Base-by-base conservation (phyloP, 2,797 vertebrate species). In the Sitta carolinensis region DNA sequence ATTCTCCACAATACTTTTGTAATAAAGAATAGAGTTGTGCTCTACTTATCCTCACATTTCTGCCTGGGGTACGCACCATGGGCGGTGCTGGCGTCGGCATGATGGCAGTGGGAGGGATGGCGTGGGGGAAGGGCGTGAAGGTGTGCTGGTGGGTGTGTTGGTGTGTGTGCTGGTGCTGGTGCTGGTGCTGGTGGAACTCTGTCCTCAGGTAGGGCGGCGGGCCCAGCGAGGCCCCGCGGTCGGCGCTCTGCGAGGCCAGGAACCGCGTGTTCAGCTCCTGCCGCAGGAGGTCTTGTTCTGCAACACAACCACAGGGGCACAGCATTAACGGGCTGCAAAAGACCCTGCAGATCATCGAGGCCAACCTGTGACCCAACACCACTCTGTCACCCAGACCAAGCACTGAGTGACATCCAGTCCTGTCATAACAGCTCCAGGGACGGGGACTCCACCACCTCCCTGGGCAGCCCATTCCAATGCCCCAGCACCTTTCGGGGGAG, bases 71-170 rank as follows among this genome's bases (percentile, higher is more conserved):
- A 99, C 99, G 99, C 99, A 99, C 99, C 99, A 99, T 99, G 98
- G 99, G 99, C 61, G 99, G 99, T 98, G 99, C 99, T 95, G 99
- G 99, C 97, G 99, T 99, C 92, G 99, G 99, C 98, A 99, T 99
- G 98, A 99, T 99, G 98, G 98, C 98, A 19, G 98, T 97, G 94
- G 98, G 98, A 7, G 98, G 98, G 96, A 98, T 98, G 95, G 98
- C 98, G 98, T 99, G 99, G 77, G 99, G 99, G 96, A 99, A 99
- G 72, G 99, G 99, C 25, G 99, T 99, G 98, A 99, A 99, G 97
- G 99, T 99, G 97, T 99, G 99, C 98, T 99, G 99, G 98, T 99
- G 99, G 34, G 99, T 99, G 98, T 99, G 99, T 97, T 99, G 99
- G 98, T 99, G 99, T 22, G 99, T 99, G 98, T 99, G 99, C 97